Conservation (phyloP, 2,888 invertebrate species). For the Cephus runcator region DNA sequence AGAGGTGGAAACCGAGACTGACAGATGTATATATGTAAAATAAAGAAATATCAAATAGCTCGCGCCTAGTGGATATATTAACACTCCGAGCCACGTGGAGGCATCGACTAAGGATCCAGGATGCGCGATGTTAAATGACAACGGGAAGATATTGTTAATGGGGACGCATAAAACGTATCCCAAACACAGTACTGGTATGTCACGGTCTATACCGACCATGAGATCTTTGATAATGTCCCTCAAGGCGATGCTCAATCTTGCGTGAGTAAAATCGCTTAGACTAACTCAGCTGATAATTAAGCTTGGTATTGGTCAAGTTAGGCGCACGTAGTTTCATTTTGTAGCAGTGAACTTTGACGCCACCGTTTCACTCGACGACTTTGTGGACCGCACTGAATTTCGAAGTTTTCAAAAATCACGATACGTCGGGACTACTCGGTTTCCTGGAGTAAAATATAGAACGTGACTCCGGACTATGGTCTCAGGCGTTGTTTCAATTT, state of each 20-base stretch:
- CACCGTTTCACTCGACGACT: background rate
- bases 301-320: background rate
- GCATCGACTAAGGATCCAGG: background rate
- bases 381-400: background rate
- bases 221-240: slow-evolving; percentile 22
- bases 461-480: background rate
- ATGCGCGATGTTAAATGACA: slow-evolving; percentile 4
- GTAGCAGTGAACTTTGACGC: background rate
- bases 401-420: slow-evolving; percentile 8
- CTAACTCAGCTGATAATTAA: background rate
- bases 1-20: background rate
- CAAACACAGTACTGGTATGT: slow-evolving; percentile 20
- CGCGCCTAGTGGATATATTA: background rate
- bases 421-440: background rate
- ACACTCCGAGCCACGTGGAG: background rate
- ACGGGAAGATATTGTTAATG: slow-evolving; percentile 22
- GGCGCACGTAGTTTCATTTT: background rate
- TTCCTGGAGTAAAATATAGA: background rate
- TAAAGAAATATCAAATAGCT: background rate
- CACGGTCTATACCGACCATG: slow-evolving; percentile 6
- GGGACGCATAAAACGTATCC: slow-evolving; percentile 29
- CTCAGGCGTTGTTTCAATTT: background rate
- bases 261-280: background rate
- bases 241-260: slow-evolving; percentile 9
- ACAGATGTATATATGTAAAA: background rate